Evolutionary conservation across 1,140 invertebrate species (phyloP), one percentile per base, ranked within the genome.

Genomic region (Ceratina australensis): DNA sequence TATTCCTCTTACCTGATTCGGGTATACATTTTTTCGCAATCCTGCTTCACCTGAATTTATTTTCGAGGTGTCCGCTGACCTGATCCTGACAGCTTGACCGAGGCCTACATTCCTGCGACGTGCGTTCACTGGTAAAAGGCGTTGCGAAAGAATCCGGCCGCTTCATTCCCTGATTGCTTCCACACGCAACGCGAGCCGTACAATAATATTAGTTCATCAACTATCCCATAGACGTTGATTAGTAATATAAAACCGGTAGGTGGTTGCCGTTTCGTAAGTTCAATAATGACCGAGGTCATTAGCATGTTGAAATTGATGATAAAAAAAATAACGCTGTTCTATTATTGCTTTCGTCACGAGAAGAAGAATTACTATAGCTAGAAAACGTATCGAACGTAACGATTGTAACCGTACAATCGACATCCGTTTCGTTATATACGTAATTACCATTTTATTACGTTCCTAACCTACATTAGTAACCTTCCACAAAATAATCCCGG

Each of bases 81-180:
- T 66, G 59, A 84, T 81, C 68, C 67, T 85, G 71, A 81, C 80
- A 77, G 73, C 8, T 22, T 84, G 79, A 85, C 82, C 83, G 79
- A 85, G 83, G 82, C 83, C 83, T 85, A 85, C 82, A 85, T 85
- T 85, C 79, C n/a, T 78, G 13, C 15, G 49, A 65, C 64, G 60
- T 85, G 78, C 72, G 79, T 64, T 85, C 79, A 84, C 69, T 61
- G 16, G 56, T 47, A 65, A 73, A 84, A 83, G 69, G 60, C 65
- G 24, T 83, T 84, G 65, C 78, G 69, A 84, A 83, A 84, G 64
- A 78, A 84, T 77, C 42, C 49, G 57, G 59, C 60, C 18, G 50
- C 33, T 64, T 76, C 57, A 13, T 50, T 28, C 42, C 64, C 4
- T 52, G 47, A 42, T 80, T 22, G 15, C 47, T 63, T 42, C 7